Percentiles rank a stretch among this genome's conserved stretches.
Evolutionary conservation across 1,140 invertebrate genomes (phyloP).

Genomic region (Papilio glaucus): DNA sequence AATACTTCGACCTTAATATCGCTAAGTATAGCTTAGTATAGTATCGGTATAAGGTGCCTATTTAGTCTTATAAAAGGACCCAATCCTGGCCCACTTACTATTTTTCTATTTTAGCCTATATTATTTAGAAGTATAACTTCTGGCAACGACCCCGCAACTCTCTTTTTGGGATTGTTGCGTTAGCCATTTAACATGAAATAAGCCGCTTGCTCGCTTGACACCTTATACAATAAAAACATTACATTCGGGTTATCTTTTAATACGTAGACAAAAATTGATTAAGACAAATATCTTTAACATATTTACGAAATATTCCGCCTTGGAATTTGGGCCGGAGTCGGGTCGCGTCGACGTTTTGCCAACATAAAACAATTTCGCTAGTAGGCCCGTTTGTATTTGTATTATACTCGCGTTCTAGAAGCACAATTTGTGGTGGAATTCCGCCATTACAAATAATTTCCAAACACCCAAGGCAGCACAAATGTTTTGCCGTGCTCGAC

Average conservation of each 20-base stretch:
- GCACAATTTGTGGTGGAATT: slow-evolving; percentile 24
- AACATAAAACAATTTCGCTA: neutral
- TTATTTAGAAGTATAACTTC: too few species aligned
- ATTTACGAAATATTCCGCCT: neutral
- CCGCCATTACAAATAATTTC: slow-evolving; percentile 25
- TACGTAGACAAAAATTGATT: neutral
- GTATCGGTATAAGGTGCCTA: too few species aligned
- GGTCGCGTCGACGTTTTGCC: neutral
- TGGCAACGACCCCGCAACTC: too few species aligned
- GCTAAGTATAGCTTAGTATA: too few species aligned
- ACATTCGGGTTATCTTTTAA: neutral
- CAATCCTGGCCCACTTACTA: too few species aligned
- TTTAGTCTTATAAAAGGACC: too few species aligned
- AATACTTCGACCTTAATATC: too few species aligned
- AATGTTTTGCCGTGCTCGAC: slow-evolving; percentile 41
- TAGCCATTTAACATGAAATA: too few species aligned
- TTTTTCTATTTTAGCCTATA: too few species aligned
- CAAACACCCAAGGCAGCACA: slow-evolving; percentile 28
- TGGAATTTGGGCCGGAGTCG: neutral
- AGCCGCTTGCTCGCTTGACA: neutral
- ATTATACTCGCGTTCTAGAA: neutral
- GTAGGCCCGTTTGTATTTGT: neutral
- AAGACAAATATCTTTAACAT: neutral
- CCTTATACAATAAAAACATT: neutral
- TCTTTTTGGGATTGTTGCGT: too few species aligned